Evolutionary conservation across 2,113 vertebrate species (phyloP).

Genomic region (Hyla sarda): DNA sequence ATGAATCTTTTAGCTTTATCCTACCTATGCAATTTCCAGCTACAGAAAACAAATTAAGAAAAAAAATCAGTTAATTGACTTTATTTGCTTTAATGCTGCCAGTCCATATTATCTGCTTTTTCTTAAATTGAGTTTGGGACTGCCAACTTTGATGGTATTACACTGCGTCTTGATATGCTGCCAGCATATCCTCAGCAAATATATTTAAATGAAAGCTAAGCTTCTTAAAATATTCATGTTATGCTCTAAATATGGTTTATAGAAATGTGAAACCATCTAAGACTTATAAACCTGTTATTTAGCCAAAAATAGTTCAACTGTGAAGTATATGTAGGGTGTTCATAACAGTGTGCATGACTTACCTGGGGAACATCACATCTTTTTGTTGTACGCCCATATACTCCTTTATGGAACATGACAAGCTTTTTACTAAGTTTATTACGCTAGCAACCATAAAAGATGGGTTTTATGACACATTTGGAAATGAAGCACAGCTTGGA

Average conservation of each 20-base stretch:
- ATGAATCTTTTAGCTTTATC: slow-evolving; percentile 69
- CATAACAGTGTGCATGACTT: slow-evolving; percentile 2
- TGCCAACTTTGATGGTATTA: slow-evolving; percentile 82
- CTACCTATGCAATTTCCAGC: slow-evolving; percentile 73
- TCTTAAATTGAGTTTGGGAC: slow-evolving; percentile 83
- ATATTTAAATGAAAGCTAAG: slow-evolving; percentile 92
- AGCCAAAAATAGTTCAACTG: slow-evolving; percentile 74
- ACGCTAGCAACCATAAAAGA: neutral
- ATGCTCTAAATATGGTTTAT: slow-evolving; percentile 84
- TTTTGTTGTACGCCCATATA: neutral
- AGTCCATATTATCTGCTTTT: slow-evolving; percentile 80
- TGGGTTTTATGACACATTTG: slow-evolving; percentile 21
- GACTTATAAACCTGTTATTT: slow-evolving; percentile 77
- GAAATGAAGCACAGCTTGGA: slow-evolving; percentile 4
- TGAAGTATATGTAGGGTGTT: slow-evolving; percentile 58
- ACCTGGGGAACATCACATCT: neutral
- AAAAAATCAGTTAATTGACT: slow-evolving; percentile 81
- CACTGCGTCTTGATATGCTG: slow-evolving; percentile 79
- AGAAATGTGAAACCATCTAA: slow-evolving; percentile 84
- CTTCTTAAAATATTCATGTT: slow-evolving; percentile 92
- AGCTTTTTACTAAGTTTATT: slow-evolving; percentile 2
- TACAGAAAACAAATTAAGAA: slow-evolving; percentile 77
- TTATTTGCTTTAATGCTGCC: slow-evolving; percentile 84
- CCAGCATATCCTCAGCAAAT: slow-evolving; percentile 84
- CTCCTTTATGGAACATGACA: neutral